A percentile compares a stretch with the other conserved stretches of the same genome.
phyloP scores from a whole-genome alignment of 2,888 invertebrate genomes.

The Drosophila meridiana region DNA sequence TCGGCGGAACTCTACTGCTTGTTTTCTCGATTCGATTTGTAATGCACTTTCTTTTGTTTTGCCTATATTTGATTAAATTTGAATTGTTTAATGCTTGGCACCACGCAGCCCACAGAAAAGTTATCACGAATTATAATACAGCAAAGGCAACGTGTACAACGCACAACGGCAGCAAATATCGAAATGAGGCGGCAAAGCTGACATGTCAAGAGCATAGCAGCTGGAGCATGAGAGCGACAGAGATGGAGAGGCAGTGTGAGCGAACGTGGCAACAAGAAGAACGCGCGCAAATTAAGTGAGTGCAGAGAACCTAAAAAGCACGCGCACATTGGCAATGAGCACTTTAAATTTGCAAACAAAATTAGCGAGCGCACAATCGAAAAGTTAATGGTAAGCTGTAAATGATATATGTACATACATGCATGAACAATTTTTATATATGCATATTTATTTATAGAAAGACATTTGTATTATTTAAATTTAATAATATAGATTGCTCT shows the following conservation, averaged over 20 bases:
- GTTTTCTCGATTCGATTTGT: slow-evolving; percentile 28
- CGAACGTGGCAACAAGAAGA: slow-evolving; percentile 41
- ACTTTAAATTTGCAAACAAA: not conserved
- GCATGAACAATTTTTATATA: not conserved
- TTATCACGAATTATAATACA: slow-evolving; percentile 37
- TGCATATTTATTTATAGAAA: not conserved
- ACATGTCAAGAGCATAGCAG: slow-evolving; percentile 36
- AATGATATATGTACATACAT: not conserved
- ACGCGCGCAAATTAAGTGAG: slow-evolving; percentile 47
- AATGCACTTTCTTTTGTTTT: slow-evolving; percentile 34
- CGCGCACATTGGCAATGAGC: slow-evolving; percentile 37
- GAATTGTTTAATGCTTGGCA: slow-evolving; percentile 5
- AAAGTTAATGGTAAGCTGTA: not conserved
- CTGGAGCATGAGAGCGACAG: slow-evolving; percentile 38
- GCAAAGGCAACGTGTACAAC: slow-evolving; percentile 61
- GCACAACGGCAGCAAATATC: slow-evolving; percentile 52
- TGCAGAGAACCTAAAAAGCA: slow-evolving; percentile 37
- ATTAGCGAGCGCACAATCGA: not conserved
- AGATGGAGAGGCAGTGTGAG: slow-evolving; percentile 32
- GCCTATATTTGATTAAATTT: slow-evolving; percentile 8
- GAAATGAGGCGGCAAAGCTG: slow-evolving; percentile 50
- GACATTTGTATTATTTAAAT: not conserved
- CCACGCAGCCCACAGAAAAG: slow-evolving; percentile 17
- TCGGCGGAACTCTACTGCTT: slow-evolving; percentile 32
- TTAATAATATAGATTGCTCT: not conserved